phyloP scores from a whole-genome alignment of 2,113 vertebrate genomes.

The Mobula birostris region DNA sequence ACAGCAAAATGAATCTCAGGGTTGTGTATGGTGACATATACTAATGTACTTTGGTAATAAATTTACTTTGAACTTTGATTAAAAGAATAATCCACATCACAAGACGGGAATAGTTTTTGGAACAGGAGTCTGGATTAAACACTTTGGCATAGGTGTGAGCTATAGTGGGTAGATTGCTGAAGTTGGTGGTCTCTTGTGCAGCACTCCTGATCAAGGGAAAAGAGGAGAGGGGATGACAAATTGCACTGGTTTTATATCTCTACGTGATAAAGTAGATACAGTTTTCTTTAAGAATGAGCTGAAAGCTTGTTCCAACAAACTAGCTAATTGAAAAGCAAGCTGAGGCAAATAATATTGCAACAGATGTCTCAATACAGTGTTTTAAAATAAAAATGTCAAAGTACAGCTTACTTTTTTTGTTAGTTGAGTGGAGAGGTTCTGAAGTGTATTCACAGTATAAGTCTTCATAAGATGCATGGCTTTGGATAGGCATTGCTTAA shows the following conservation, averaged over 20 bases:
- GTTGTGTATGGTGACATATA: no score
- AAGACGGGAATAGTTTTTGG: neutral
- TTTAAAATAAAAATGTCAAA: neutral
- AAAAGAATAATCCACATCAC: neutral
- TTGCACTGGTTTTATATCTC: neutral
- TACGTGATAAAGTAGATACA: neutral
- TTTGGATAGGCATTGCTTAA: constrained; percentile 94
- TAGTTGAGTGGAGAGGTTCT: constrained; percentile 85
- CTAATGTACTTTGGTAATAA: no score
- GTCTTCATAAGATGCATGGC: constrained; percentile 92
- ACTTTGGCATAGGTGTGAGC: no score
- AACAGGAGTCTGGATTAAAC: neutral
- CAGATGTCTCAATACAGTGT: neutral
- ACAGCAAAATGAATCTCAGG: no score
- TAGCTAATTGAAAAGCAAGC: neutral
- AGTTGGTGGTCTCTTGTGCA: neutral
- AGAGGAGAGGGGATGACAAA: neutral
- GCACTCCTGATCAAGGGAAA: neutral
- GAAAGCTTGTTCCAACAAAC: neutral
- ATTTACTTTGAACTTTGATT: no score
- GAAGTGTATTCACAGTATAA: constrained; percentile 82
- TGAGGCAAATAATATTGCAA: neutral
- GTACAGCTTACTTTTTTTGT: constrained; percentile 79
- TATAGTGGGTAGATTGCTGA: neutral
- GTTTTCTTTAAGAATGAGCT: neutral